phyloP scores from a whole-genome alignment of 2,888 invertebrate genomes.

The Ormia ochracea region DNA sequence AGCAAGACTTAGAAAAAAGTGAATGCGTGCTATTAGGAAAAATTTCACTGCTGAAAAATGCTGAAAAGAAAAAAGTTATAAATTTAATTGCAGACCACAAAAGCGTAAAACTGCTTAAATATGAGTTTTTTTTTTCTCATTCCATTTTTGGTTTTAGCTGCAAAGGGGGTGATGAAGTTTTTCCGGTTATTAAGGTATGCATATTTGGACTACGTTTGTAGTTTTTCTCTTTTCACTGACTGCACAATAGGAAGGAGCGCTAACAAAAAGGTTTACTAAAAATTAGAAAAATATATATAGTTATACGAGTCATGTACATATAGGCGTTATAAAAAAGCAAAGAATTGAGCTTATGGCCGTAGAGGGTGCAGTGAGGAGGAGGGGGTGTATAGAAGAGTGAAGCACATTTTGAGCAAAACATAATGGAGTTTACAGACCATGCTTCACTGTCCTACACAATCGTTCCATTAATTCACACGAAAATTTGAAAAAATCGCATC shows the following conservation, averaged over 20 bases:
- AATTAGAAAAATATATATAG: not conserved
- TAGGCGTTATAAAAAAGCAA: no score
- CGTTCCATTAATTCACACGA: no score
- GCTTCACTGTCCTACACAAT: no score
- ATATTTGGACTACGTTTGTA: not conserved
- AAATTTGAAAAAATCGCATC: no score
- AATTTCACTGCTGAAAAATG: not conserved
- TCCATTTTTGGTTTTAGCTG: not conserved
- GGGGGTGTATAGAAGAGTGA: no score
- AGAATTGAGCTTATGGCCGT: no score
- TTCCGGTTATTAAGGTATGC: not conserved
- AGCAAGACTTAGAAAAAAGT: not conserved
- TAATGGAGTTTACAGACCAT: no score
- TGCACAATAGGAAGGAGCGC: not conserved
- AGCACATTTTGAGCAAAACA: no score
- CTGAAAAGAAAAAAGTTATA: slow-evolving; percentile 4
- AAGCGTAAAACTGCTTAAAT: slow-evolving; percentile 37
- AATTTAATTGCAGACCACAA: slow-evolving; percentile 35
- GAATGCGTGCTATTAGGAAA: not conserved
- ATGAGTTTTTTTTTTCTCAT: not conserved
- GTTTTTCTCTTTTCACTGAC: not conserved
- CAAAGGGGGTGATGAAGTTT: not conserved
- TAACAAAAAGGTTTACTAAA: not conserved
- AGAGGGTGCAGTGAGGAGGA: no score
- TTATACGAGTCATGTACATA: not conserved